These are phyloP conservation scores for Pandemis cinnamomeana DNA, from an alignment of 2,888 invertebrate genomes.

Conservation along the genomic window DNA sequence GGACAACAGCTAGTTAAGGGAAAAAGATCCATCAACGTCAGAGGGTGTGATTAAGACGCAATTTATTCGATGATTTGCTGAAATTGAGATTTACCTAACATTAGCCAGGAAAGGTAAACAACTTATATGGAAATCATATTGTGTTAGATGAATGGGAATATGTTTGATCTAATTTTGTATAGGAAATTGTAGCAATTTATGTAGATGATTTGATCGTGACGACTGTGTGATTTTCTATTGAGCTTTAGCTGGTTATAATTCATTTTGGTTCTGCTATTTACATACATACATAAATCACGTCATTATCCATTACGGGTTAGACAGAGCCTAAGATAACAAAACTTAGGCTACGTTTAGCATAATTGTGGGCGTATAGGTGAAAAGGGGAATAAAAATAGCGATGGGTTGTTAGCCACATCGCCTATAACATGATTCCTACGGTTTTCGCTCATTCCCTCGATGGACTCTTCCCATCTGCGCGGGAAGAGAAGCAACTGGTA, in stretches of 20 bases:
- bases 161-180: conserved; percentile 3
- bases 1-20: conserved; percentile 28
- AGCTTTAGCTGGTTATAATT: too few relatives aligned
- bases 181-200: conserved; percentile 6
- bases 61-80: conserved; percentile 40
- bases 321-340: too few relatives aligned
- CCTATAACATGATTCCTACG: too few relatives aligned
- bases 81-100: conserved; percentile 37
- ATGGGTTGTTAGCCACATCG: too few relatives aligned
- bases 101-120: conserved; percentile 23
- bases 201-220: not conserved
- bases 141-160: not conserved
- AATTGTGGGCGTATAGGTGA: too few relatives aligned
- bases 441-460: too few relatives aligned
- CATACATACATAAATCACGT: too few relatives aligned
- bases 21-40: conserved; percentile 39
- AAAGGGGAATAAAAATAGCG: too few relatives aligned
- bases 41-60: conserved; percentile 32
- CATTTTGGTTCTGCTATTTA: not conserved
- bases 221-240: not conserved
- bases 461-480: too few relatives aligned
- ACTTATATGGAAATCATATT: conserved; percentile 10
- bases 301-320: too few relatives aligned
- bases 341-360: too few relatives aligned
- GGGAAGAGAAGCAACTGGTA: too few relatives aligned